Percentiles rank a stretch among this genome's conserved stretches.
Evolutionary conservation across 2,113 vertebrate species (phyloP).

Genomic region (Glareola pratincola): DNA sequence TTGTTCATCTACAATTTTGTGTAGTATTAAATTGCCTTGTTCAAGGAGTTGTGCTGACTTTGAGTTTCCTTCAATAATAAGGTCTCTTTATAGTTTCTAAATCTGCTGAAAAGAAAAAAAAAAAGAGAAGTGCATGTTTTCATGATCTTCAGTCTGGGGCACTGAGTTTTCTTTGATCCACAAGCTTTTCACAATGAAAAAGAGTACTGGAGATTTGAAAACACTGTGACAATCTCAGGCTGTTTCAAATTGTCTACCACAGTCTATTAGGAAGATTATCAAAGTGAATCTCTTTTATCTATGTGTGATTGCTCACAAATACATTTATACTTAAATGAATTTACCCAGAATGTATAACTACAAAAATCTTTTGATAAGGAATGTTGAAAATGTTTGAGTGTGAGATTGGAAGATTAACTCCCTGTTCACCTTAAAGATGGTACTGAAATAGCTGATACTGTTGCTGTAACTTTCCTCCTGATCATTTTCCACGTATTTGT

Average conservation of each 20-base stretch:
- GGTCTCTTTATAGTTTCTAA: constrained; percentile 7
- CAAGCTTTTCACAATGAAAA: background rate
- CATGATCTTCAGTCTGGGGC: background rate
- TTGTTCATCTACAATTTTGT: constrained; percentile 28
- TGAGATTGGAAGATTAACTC: background rate
- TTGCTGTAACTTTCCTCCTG: background rate
- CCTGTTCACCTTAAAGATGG: background rate
- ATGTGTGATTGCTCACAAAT: background rate
- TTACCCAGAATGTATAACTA: background rate
- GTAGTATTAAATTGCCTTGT: background rate
- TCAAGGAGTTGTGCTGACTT: constrained; percentile 12
- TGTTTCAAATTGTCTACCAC: background rate
- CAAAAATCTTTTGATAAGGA: background rate
- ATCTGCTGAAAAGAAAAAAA: background rate
- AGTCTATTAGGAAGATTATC: constrained; percentile 12
- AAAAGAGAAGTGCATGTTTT: background rate
- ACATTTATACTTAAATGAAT: background rate
- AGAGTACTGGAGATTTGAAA: background rate
- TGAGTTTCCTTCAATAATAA: constrained; percentile 20
- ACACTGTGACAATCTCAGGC: background rate
- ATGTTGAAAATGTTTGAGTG: background rate
- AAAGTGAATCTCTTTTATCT: background rate
- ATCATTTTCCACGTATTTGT: background rate
- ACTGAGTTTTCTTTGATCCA: constrained; percentile 16
- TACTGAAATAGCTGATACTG: background rate